Base-by-base conservation (phyloP, 1,140 invertebrate species). In the Dendroctonus valens region DNA sequence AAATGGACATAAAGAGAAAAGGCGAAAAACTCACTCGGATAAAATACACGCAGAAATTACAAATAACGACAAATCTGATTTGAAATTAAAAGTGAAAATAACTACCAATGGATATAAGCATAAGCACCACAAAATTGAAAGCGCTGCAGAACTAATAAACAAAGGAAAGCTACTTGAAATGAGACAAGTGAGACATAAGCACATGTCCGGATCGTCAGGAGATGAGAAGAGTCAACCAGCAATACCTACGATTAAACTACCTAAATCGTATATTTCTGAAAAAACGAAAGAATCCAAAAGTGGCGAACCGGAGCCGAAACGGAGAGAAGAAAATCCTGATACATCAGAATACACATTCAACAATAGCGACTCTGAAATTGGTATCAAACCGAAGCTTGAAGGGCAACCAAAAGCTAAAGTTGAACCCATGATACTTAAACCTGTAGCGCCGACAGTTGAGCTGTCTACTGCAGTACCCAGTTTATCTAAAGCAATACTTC, bases 151-250 rank as follows among this genome's bases (percentile, higher is more conserved):
- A 11, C 9, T 70, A 40, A 75, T 70, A 54, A 60, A 65, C 1
- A 79, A 79, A 63, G 77, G 77, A 50, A 75, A 74, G 59, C 67
- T 79, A 12, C 53, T 77, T n/a, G 74, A 79, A 63, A 79, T 79
- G 77, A 52, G 77, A 44, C 75, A 76, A 61, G 73, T 79, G 5
- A 67, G 77, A 39, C 77, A 77, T 55, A 79, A 79, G 67, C 72
- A 71, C 26, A 55, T 73, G 6, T 62, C 69, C 9, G 62, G 65
- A 38, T 50, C 42, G 7, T 54, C 51, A 9, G 70, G 71, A 49
- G 72, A 74, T 38, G 59, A 68, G 15, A 46, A 38, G 49, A 41
- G 67, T 12, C 71, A 72, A 69, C 69, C 69, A 3, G 59, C 49
- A 7, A 63, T 68, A 38, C 64, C 69, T 9, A 64, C 65, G 11